Evolutionary conservation across 2,888 invertebrate genomes (phyloP), one percentile per base, ranked within the genome.

Genomic region (Drosophila mimetica): DNA sequence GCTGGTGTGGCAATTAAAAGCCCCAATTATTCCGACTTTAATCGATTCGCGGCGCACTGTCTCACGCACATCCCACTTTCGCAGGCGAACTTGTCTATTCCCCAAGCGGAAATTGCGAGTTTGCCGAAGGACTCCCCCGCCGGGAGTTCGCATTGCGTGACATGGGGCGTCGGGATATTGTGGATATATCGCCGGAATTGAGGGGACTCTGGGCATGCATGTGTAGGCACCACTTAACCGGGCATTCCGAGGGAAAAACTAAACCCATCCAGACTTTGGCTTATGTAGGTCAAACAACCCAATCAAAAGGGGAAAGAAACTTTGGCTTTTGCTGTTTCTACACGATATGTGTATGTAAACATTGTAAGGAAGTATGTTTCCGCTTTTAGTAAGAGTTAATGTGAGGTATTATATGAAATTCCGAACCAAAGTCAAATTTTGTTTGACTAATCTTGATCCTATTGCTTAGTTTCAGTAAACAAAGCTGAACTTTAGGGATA

Each of bases 1-100:
- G 39, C 51, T 53, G 66, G 60, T 54, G 66, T 58, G 74, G 80
- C 79, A 86, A 83, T 82, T 77, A 82, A 77, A 75, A 54, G 60
- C 59, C 74, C 71, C 74, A 83, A 83, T 80, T 71, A 75, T 75
- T 75, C 70, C 52, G 60, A 72, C 78, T 80, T 75, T 72, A 83
- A 82, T 86, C 86, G 84, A 82, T 83, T 72, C 50, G 41, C 52
- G 42, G 51, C 50, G 22, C 64, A 48, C 60, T 54, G 58, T 13
- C 72, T 59, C 70, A 65, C 74, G 60, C 64, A 67, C 36, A 58
- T 39, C 34, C 34, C 52, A n/a, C 30, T 11, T 30, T 11, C 30
- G 11, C 25, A 25, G 11, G 34, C 25, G 18, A 34, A 36, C 25
- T 18, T 57, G 36, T 57, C 55, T 57, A 57, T 57, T 57, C 55